A percentile compares a stretch with the other conserved stretches of the same genome.
Conservation (phyloP, 1,140 invertebrate genomes). For the Pseudomyrmex sp. region DNA sequence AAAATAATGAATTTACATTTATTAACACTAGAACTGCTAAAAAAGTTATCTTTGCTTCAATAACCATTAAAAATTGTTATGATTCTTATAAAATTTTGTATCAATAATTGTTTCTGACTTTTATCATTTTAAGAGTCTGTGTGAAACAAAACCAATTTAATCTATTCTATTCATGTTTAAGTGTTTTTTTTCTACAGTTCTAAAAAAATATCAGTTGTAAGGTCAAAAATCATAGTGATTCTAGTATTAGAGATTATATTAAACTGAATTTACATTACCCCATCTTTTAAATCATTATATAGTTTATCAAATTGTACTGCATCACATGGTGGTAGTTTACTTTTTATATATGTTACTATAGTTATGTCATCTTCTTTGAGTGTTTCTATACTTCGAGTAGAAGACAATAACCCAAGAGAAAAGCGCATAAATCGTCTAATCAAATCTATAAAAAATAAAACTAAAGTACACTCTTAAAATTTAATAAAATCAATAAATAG, state of each 20-base stretch:
- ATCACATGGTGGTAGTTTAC: slow-evolving; percentile 79
- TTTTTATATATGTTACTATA: slow-evolving; percentile 79
- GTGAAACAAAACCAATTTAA: too few relatives aligned
- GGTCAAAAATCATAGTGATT: too few relatives aligned
- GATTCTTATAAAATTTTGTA: too few relatives aligned
- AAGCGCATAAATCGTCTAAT: slow-evolving; percentile 79
- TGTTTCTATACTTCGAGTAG: slow-evolving; percentile 78
- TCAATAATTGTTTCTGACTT: too few relatives aligned
- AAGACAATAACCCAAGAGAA: slow-evolving; percentile 80
- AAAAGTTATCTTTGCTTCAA: too few relatives aligned
- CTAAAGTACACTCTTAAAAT: not conserved
- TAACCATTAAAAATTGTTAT: too few relatives aligned
- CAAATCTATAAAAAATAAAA: slow-evolving; percentile 71
- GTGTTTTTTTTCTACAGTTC: too few relatives aligned
- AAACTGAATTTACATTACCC: slow-evolving; percentile 71
- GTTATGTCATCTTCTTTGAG: slow-evolving; percentile 81
- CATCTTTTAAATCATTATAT: slow-evolving; percentile 81
- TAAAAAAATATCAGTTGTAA: too few relatives aligned
- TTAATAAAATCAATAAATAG: not conserved
- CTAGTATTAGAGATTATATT: not conserved
- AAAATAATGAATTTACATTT: slow-evolving; percentile 6
- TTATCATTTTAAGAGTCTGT: too few relatives aligned
- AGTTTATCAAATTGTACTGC: slow-evolving; percentile 81
- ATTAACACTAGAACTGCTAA: too few relatives aligned
- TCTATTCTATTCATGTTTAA: too few relatives aligned